Base-by-base conservation (phyloP, 2,888 invertebrate species). In the Cryptus viduatorius region DNA sequence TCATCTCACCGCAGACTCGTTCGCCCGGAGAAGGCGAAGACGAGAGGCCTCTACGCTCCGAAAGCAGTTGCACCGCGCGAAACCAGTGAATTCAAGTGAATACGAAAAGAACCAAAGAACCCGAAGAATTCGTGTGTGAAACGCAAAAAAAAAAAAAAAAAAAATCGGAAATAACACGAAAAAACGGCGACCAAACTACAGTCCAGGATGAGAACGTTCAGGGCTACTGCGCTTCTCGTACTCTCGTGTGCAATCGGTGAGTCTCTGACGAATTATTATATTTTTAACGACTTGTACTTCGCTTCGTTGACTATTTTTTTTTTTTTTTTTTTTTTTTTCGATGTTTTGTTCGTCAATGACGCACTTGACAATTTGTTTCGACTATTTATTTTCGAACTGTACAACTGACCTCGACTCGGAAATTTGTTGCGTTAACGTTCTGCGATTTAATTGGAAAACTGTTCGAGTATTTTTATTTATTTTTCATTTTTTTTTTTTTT, bases 221-320 rank as follows among this genome's bases (percentile, higher is more conserved):
- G 87, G 87, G 87, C 86, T 79, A 84, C 89, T 68, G 85, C 88
- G 53, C 85, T 91, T 84, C 87, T 92, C 82, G 86, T 92, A 86
- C 88, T 92, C 84, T 90, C 87, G 87, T 91, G 88, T 87, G 88
- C 88, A 77, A 87, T 92, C 87, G 92, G 92, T 92, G 89, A 92
- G 92, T 92, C 84, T 92, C 84, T 69, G 12, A 69, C 48, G 16
- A 46, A 3, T n/a, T 50, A 4, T 50, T 31, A 50, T 71, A 37
- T 37, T 37, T 37, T 37, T 37, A 37, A 37, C 37, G 37, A 37
- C 37, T 37, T 8, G 37, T 37, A 37, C 37, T 37, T 37, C 37
- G 37, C 37, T 7, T 68, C 10, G 37, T 42, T 46, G n/a, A 16
- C n/a, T 46, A 46, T 68, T 73, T 59, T 59, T 69, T 61, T 44